phyloP scores from a whole-genome alignment of 2,797 vertebrate genomes.

The Sternarchorhynchus goeldii region DNA sequence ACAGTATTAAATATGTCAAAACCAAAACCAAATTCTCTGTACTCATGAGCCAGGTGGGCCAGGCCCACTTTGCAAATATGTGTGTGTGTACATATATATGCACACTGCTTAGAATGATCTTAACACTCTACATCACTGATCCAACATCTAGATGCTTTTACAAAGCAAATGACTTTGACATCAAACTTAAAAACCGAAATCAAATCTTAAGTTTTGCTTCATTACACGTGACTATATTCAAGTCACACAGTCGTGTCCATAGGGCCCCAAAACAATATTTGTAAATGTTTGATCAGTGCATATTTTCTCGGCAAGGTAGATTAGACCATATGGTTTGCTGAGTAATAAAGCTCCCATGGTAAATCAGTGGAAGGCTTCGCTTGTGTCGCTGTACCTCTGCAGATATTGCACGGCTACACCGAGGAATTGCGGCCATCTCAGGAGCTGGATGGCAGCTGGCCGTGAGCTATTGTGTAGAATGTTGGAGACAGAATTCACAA shows the following conservation, averaged over 20 bases:
- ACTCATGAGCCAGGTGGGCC: slow-evolving; percentile 23
- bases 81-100: background rate
- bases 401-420: slow-evolving; percentile 59
- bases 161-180: slow-evolving; percentile 11
- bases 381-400: slow-evolving; percentile 52
- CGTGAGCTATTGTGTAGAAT: slow-evolving; percentile 43
- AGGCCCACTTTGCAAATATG: background rate
- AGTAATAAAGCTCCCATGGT: slow-evolving; percentile 61
- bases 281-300: slow-evolving; percentile 59
- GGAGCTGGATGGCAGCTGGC: slow-evolving; percentile 66
- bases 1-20: slow-evolving; percentile 5
- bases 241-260: slow-evolving; percentile 33
- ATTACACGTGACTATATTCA: slow-evolving; percentile 35
- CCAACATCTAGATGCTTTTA: background rate
- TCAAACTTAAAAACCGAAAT: slow-evolving; percentile 38
- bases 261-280: slow-evolving; percentile 52
- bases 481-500: slow-evolving; percentile 49
- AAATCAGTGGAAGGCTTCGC: slow-evolving; percentile 56
- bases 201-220: background rate
- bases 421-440: slow-evolving; percentile 62
- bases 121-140: background rate
- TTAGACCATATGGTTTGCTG: slow-evolving; percentile 65
- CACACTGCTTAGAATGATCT: background rate
- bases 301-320: slow-evolving; percentile 55
- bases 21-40: slow-evolving; percentile 14